Conservation (phyloP, 2,797 vertebrate genomes). For the Silurus aristotelis region DNA sequence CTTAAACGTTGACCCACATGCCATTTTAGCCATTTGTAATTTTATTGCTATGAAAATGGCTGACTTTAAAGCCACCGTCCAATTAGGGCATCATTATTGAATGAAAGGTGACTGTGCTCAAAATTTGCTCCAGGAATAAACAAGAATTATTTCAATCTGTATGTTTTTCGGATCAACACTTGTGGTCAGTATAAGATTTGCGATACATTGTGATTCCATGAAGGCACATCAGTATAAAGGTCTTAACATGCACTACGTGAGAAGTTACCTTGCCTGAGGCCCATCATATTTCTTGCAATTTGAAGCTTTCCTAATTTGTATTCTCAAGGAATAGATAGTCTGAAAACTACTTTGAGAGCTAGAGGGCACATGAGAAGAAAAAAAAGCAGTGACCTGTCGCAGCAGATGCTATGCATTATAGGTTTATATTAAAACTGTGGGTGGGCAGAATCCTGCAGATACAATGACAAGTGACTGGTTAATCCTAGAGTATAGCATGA, state of each 20-base stretch:
- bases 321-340: slow-evolving; percentile 40
- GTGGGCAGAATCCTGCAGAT: slow-evolving; percentile 27
- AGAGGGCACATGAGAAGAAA: slow-evolving; percentile 41
- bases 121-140: too few species aligned
- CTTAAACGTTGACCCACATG: slow-evolving; percentile 45
- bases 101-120: slow-evolving; percentile 11
- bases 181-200: slow-evolving; percentile 4
- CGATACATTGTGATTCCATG: slow-evolving; percentile 11
- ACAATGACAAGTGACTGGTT: slow-evolving; percentile 36
- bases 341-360: slow-evolving; percentile 40
- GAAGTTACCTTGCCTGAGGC: slow-evolving; percentile 35
- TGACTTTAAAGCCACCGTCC: slow-evolving; percentile 15
- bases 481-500: slow-evolving; percentile 14
- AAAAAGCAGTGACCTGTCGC: slow-evolving; percentile 39
- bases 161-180: neutral
- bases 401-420: slow-evolving; percentile 53
- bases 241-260: slow-evolving; percentile 24
- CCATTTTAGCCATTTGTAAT: slow-evolving; percentile 21
- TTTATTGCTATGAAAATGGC: slow-evolving; percentile 33
- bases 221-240: slow-evolving; percentile 26
- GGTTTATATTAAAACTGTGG: slow-evolving; percentile 40
- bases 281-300: slow-evolving; percentile 33
- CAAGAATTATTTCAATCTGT: neutral
- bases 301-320: slow-evolving; percentile 47
- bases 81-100: slow-evolving; percentile 15